These are phyloP conservation scores for Melinaea menophilus DNA, from an alignment of 2,888 invertebrate genomes.

Conservation along the genomic window DNA sequence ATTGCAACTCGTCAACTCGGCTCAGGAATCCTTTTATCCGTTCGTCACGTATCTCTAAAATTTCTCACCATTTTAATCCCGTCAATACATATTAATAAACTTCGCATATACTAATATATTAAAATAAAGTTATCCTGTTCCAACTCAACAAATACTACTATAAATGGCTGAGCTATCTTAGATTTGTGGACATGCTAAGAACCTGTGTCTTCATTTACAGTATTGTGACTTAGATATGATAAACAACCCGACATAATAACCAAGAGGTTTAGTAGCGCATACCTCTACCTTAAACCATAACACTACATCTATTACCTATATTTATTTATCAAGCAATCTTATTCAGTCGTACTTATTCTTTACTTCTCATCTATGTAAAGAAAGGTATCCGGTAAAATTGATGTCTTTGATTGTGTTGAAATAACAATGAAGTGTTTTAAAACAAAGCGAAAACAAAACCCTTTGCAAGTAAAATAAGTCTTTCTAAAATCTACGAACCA, in stretches of 20 bases:
- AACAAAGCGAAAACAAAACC: conserved; percentile 22
- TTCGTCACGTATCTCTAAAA: conserved; percentile 51
- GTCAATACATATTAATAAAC: conserved; percentile 39
- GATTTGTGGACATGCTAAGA: background rate
- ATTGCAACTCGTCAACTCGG: conserved; percentile 47
- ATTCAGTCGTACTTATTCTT: too few relatives aligned
- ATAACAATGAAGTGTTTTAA: conserved; percentile 28
- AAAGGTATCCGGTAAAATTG: background rate
- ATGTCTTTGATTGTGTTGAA: conserved; percentile 15
- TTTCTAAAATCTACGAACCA: conserved; percentile 22
- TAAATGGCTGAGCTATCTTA: too few relatives aligned
- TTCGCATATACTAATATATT: conserved; percentile 7
- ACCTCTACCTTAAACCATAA: too few relatives aligned
- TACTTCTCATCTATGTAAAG: too few relatives aligned
- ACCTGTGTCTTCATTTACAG: too few relatives aligned
- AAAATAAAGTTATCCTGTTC: too few relatives aligned
- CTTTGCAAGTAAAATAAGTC: conserved; percentile 26
- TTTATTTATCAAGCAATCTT: too few relatives aligned
- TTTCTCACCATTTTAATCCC: conserved; percentile 42
- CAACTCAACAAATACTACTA: too few relatives aligned
- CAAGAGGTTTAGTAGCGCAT: too few relatives aligned
- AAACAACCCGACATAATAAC: too few relatives aligned
- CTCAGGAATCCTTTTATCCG: conserved; percentile 54
- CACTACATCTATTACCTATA: too few relatives aligned
- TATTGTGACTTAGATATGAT: too few relatives aligned